phyloP scores from a whole-genome alignment of 2,888 invertebrate species.

The Griposia aprilina region DNA sequence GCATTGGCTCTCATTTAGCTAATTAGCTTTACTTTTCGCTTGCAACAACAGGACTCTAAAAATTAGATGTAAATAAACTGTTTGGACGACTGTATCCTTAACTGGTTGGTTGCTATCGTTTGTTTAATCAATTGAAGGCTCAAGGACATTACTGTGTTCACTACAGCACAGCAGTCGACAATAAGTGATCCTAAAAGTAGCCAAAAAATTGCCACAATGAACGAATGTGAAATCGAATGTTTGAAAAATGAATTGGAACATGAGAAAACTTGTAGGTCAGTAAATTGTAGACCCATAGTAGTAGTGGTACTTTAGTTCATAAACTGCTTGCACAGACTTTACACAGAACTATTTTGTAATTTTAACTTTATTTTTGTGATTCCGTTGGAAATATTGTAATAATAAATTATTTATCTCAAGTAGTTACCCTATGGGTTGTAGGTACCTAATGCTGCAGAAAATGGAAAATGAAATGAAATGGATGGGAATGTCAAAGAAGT shows the following conservation, averaged over 20 bases:
- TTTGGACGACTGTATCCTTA: constrained; percentile 43
- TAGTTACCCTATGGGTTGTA: not conserved
- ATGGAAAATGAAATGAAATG: no score
- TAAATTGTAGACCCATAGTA: constrained; percentile 28
- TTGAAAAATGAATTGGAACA: constrained; percentile 87
- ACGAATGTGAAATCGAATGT: constrained; percentile 86
- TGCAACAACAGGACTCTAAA: not conserved
- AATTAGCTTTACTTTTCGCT: not conserved
- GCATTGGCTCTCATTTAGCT: not conserved
- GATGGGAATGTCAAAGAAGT: not conserved
- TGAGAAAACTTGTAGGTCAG: constrained; percentile 87
- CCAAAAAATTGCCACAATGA: constrained; percentile 73
- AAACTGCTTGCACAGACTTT: not conserved
- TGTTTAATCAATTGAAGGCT: constrained; percentile 71
- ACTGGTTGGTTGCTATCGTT: constrained; percentile 64
- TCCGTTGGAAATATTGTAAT: not conserved
- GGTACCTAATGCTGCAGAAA: constrained; percentile 20
- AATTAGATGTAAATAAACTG: constrained; percentile 23
- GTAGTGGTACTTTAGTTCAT: not conserved
- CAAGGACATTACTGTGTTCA: constrained; percentile 55
- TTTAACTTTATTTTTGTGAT: not conserved
- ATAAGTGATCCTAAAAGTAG: constrained; percentile 47
- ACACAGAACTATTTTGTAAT: not conserved
- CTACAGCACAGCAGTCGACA: constrained; percentile 43
- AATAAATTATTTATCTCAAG: not conserved